A percentile compares a stretch with the other conserved stretches of the same genome.
Evolutionary conservation across 2,888 invertebrate genomes (phyloP).

Genomic region (Linnaemya tessellans): DNA sequence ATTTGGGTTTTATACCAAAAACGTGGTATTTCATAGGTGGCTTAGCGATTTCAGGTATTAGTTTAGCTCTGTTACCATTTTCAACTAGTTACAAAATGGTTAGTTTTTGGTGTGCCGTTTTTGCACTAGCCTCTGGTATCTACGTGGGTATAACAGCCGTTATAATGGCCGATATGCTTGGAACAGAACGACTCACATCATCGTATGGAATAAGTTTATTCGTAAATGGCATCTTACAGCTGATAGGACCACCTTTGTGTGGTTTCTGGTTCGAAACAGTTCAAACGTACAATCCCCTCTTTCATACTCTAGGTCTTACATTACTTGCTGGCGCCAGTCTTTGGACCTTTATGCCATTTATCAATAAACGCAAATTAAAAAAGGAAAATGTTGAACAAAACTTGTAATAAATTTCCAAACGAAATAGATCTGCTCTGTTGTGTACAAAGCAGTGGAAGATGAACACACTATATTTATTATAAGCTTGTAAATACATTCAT

Average conservation of each 20-base stretch:
- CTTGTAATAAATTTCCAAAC: slow-evolving; percentile 34
- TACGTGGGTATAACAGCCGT: slow-evolving; percentile 94
- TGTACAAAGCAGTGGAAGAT: background rate
- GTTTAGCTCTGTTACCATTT: slow-evolving; percentile 88
- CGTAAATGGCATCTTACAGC: slow-evolving; percentile 91
- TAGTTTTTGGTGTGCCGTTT: slow-evolving; percentile 89
- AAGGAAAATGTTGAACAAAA: slow-evolving; percentile 72
- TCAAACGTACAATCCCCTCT: slow-evolving; percentile 88
- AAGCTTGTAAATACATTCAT: background rate
- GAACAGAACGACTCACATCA: slow-evolving; percentile 92
- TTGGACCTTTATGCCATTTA: slow-evolving; percentile 90
- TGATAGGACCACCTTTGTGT: slow-evolving; percentile 93
- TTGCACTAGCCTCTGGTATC: slow-evolving; percentile 92
- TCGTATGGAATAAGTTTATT: slow-evolving; percentile 94
- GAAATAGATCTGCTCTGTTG: background rate
- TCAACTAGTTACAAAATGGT: slow-evolving; percentile 87
- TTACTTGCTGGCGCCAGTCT: slow-evolving; percentile 88
- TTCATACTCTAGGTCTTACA: slow-evolving; percentile 89
- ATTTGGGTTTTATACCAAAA: slow-evolving; percentile 90
- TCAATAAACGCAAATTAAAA: slow-evolving; percentile 83
- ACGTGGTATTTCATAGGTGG: slow-evolving; percentile 93
- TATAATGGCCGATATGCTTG: slow-evolving; percentile 94
- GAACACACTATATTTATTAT: slow-evolving; percentile 15
- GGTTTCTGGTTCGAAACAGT: slow-evolving; percentile 88
- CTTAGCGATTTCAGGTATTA: slow-evolving; percentile 89